Percentiles rank a stretch among this genome's conserved stretches.
Evolutionary conservation across 2,797 vertebrate genomes (phyloP).

Genomic region (Tenualosa ilisha): DNA sequence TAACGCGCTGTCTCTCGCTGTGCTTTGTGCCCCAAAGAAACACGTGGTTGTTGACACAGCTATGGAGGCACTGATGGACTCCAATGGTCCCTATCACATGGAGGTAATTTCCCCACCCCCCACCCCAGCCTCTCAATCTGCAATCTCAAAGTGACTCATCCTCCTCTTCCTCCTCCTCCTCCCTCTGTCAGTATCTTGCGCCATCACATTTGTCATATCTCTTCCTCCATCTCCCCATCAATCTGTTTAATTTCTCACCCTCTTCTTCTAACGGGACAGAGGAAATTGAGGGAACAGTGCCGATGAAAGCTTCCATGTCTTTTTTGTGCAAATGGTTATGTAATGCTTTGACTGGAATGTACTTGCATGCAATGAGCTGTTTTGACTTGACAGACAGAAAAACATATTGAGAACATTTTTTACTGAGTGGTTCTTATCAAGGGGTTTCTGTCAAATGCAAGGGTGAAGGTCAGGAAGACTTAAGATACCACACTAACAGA

Average conservation of each 20-base stretch:
- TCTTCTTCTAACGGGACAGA: neutral
- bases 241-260: neutral
- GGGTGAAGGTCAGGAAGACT: neutral
- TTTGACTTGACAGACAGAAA: neutral
- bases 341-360: neutral
- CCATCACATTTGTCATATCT: constrained; percentile 2
- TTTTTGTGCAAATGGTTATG: neutral
- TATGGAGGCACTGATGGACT: constrained; percentile 77
- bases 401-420: neutral
- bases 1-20: constrained; percentile 30
- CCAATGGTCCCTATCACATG: constrained; percentile 71
- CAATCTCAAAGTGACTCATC: neutral
- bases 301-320: neutral
- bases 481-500: neutral
- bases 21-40: constrained; percentile 77
- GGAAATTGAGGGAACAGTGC: neutral
- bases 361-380: neutral
- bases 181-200: neutral
- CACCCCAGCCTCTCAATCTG: neutral
- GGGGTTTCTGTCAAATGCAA: neutral
- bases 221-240: neutral
- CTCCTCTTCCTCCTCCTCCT: neutral
- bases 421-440: neutral
- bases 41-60: constrained; percentile 79
- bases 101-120: constrained; percentile 64